Conservation (phyloP, 1,140 invertebrate species). For the Drosophila subpulchrella region DNA sequence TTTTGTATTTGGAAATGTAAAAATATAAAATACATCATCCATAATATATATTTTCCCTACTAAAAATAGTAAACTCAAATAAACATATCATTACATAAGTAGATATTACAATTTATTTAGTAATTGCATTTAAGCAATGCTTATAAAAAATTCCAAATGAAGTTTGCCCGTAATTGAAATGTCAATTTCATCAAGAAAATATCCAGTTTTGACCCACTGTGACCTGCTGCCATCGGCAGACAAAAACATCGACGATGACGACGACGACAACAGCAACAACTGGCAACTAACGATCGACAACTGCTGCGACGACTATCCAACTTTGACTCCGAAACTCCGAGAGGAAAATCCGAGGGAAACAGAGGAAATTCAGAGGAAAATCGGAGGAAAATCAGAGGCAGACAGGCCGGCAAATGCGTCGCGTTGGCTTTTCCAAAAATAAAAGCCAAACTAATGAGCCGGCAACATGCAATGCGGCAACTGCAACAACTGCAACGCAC, state of each 20-base stretch:
- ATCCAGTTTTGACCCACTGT: constrained; percentile 23
- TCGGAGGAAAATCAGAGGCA: constrained; percentile 35
- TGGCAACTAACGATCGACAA: constrained; percentile 80
- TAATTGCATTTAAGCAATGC: too few species aligned
- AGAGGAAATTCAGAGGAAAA: neutral
- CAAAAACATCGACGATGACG: constrained; percentile 40
- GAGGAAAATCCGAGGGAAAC: neutral
- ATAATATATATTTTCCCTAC: too few species aligned
- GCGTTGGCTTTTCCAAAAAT: constrained; percentile 82
- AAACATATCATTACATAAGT: neutral
- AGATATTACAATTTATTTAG: too few species aligned
- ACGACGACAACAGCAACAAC: constrained; percentile 45
- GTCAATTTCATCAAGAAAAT: constrained; percentile 7
- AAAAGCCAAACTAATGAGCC: constrained; percentile 82
- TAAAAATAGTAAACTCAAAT: too few species aligned
- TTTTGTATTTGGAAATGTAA: too few species aligned
- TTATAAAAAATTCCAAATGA: too few species aligned
- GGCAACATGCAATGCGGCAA: constrained; percentile 74
- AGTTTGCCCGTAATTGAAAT: constrained; percentile 1
- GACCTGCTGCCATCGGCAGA: constrained; percentile 37
- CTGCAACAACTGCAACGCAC: constrained; percentile 57
- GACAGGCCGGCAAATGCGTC: constrained; percentile 78
- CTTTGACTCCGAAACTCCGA: constrained; percentile 35
- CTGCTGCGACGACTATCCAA: constrained; percentile 59
- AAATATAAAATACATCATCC: too few species aligned